Percentiles rank a stretch among this genome's conserved stretches.
phyloP scores from a whole-genome alignment of 2,888 invertebrate species.

The Rugalucina vietnamica region DNA sequence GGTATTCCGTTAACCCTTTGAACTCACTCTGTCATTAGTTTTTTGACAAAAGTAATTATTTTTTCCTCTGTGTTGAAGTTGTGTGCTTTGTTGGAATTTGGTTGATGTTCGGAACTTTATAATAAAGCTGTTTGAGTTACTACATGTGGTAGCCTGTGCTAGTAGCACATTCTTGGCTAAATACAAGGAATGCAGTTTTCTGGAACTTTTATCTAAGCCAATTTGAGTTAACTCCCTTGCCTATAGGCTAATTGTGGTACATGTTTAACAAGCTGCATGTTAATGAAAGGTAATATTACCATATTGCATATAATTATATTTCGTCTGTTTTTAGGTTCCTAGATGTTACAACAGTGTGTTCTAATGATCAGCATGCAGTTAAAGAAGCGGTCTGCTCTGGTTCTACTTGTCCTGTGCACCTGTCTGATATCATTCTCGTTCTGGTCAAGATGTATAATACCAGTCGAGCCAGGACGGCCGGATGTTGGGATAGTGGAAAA shows the following conservation, averaged over 20 bases:
- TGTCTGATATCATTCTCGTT: slow-evolving; percentile 60
- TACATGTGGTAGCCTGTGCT: no score
- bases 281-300: background rate
- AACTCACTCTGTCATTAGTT: background rate
- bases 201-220: no score
- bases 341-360: background rate
- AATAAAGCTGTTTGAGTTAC: no score
- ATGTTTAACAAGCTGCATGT: no score
- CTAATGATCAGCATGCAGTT: slow-evolving; percentile 43
- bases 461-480: no score
- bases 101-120: no score
- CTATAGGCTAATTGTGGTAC: no score
- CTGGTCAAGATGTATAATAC: slow-evolving; percentile 62
- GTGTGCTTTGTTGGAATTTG: no score
- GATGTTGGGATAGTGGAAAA: no score
- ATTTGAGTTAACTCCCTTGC: no score
- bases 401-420: slow-evolving; percentile 60
- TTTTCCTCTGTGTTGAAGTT: background rate
- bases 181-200: no score
- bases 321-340: background rate
- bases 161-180: background rate
- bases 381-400: slow-evolving; percentile 41
- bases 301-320: background rate
- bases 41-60: slow-evolving; percentile 1
- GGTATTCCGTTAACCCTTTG: slow-evolving; percentile 7